Percentiles rank a stretch among this genome's conserved stretches.
Conservation (phyloP, 2,113 vertebrate genomes). For the Anas platyrhynchos region DNA sequence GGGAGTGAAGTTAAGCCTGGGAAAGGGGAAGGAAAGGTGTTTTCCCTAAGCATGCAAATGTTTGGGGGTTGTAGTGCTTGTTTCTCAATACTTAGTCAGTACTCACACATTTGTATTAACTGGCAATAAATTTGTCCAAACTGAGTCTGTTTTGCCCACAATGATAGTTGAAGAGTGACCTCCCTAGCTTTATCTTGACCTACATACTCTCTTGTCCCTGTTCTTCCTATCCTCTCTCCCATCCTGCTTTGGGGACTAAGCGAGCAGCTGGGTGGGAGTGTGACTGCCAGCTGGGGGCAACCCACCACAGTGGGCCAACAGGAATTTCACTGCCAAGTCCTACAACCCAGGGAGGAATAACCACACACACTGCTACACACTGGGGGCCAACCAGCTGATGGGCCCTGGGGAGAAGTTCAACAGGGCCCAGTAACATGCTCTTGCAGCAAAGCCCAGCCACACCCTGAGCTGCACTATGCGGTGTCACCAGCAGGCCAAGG, state of each 20-base stretch:
- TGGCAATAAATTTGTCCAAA: not conserved
- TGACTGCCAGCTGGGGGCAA: not conserved
- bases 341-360: not conserved
- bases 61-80: not conserved
- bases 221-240: not conserved
- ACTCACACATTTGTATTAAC: not conserved
- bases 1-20: too few species aligned
- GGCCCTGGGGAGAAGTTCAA: not conserved
- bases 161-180: not conserved
- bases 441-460: not conserved
- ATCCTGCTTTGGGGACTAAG: rapidly evolving
- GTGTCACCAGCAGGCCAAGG: not conserved
- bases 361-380: not conserved
- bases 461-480: not conserved
- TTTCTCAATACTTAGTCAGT: not conserved
- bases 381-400: too few species aligned
- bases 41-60: not conserved
- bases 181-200: not conserved
- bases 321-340: not conserved
- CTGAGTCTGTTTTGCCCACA: not conserved
- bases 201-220: not conserved
- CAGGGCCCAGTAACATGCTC: not conserved
- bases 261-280: not conserved
- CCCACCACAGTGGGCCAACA: not conserved
- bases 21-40: not conserved